phyloP scores from a whole-genome alignment of 2,113 vertebrate species.

The Perccottus glenii region DNA sequence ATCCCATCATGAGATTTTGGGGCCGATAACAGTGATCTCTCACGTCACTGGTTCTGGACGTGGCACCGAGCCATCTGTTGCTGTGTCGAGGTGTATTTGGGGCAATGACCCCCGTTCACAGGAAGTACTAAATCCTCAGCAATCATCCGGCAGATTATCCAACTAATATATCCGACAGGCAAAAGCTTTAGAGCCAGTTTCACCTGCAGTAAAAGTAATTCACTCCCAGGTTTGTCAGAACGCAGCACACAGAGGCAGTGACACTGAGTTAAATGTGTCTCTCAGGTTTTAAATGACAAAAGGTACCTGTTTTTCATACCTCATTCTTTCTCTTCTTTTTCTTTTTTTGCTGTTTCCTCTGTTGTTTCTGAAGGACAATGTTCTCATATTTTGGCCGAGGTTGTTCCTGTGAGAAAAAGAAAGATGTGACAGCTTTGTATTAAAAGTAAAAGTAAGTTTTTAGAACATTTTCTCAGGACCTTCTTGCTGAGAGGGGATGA shows the following conservation, averaged over 20 bases:
- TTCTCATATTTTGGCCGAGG: conserved; percentile 93
- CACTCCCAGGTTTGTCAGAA: background rate
- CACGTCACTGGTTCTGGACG: conserved; percentile 1
- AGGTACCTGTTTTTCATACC: conserved; percentile 68
- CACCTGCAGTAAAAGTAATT: background rate
- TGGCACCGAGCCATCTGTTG: conserved; percentile 31
- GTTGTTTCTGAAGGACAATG: conserved; percentile 87
- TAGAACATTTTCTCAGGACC: no score
- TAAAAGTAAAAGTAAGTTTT: no score
- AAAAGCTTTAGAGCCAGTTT: background rate
- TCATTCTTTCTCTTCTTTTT: conserved; percentile 73
- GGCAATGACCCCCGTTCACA: conserved; percentile 54
- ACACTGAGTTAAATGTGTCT: background rate
- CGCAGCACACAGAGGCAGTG: background rate
- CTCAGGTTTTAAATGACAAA: background rate
- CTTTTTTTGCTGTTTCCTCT: conserved; percentile 78
- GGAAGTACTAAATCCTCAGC: conserved; percentile 39
- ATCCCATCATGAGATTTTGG: background rate
- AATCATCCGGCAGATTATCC: conserved; percentile 21
- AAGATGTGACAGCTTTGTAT: no score
- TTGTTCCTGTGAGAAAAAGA: conserved; percentile 82
- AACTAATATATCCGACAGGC: background rate
- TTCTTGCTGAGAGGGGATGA: no score
- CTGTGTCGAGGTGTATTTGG: conserved; percentile 23
- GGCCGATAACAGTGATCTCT: background rate